Conservation (phyloP, 1,140 invertebrate species). For the Microplitis demolitor region DNA sequence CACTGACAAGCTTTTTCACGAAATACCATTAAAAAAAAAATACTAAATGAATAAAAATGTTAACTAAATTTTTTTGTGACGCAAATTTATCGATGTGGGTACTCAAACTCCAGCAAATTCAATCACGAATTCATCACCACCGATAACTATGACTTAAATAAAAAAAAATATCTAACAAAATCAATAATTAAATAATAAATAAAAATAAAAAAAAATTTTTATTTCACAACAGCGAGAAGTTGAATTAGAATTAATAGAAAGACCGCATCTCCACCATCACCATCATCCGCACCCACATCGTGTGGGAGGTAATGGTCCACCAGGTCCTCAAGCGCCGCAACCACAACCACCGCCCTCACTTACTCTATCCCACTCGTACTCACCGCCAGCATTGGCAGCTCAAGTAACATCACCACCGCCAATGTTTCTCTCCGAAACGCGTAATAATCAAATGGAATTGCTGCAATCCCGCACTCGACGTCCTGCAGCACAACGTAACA, state of each 20-base stretch:
- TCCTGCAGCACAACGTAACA: slow-evolving; percentile 54
- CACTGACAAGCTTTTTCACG: too few relatives aligned
- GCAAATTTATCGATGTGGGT: too few relatives aligned
- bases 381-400: slow-evolving; percentile 50
- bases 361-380: slow-evolving; percentile 58
- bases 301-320: slow-evolving; percentile 50
- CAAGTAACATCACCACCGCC: slow-evolving; percentile 61
- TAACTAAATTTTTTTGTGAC: too few relatives aligned
- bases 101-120: too few relatives aligned
- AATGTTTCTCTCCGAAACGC: slow-evolving; percentile 64
- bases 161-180: not conserved
- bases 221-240: slow-evolving; percentile 47
- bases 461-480: slow-evolving; percentile 57
- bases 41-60: too few relatives aligned
- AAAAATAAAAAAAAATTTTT: not conserved
- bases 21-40: too few relatives aligned
- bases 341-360: slow-evolving; percentile 18
- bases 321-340: not conserved
- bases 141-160: not conserved
- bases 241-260: slow-evolving; percentile 51
- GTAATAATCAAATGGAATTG: slow-evolving; percentile 58
- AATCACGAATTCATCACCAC: too few relatives aligned
- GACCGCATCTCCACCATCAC: slow-evolving; percentile 47
- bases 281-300: slow-evolving; percentile 9
- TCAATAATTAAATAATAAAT: not conserved